Evolutionary conservation across 2,888 invertebrate genomes (phyloP).

Genomic region (Tachystola acroxantha): DNA sequence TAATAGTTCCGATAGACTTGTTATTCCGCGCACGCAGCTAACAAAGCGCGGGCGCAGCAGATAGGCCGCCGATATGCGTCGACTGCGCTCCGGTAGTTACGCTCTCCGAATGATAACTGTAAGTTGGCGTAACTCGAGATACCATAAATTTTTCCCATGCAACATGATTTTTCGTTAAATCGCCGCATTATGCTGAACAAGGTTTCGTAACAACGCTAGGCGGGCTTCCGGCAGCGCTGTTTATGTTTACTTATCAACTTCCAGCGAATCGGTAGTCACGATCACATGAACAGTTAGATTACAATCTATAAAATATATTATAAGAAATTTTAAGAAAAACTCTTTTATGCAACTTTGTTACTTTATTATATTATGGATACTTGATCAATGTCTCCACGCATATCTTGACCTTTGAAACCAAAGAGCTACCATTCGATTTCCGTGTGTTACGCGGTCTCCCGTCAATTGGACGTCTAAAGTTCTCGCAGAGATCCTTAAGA

Average conservation of each 20-base stretch:
- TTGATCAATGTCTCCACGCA: no score
- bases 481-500: no score
- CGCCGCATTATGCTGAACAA: slow-evolving; percentile 35
- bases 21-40: slow-evolving; percentile 68
- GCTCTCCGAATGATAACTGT: slow-evolving; percentile 63
- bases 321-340: no score
- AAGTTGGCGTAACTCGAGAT: slow-evolving; percentile 31
- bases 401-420: no score
- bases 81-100: slow-evolving; percentile 37
- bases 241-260: slow-evolving; percentile 49
- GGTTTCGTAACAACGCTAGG: slow-evolving; percentile 22
- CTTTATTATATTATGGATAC: no score
- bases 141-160: slow-evolving; percentile 54
- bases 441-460: no score
- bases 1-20: slow-evolving; percentile 60
- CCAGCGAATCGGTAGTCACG: slow-evolving; percentile 55
- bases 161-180: slow-evolving; percentile 50
- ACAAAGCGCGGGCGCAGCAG: slow-evolving; percentile 61
- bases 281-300: slow-evolving; percentile 41
- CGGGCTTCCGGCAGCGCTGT: slow-evolving; percentile 35
- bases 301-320: slow-evolving; percentile 23
- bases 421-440: no score
- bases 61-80: slow-evolving; percentile 55
- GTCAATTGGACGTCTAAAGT: no score
- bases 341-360: no score